Evolutionary conservation across 2,113 vertebrate genomes (phyloP), one percentile per base, ranked within the genome.

Genomic region (Phalacrocorax carbo): DNA sequence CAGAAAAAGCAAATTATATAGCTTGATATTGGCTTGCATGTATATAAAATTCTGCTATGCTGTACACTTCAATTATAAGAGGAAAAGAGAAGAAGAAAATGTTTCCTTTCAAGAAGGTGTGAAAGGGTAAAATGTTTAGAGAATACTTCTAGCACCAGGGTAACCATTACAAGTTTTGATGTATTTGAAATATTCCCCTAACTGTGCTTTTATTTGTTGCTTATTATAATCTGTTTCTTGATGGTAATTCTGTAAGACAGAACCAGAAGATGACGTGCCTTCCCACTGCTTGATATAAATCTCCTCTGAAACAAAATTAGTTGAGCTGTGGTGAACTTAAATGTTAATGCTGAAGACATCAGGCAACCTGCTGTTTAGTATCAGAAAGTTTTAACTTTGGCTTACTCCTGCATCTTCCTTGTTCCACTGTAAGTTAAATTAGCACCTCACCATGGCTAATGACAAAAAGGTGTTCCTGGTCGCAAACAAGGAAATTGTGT

Each of bases 261-360:
- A 97, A 92, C 62, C 96, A 96, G 95, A 96, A 94, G 96, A 97
- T 97, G 97, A 97, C 65, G 71, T 95, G 95, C 95, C 94, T 98
- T 98, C 97, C 97, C 94, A 98, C 95, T 97, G 97, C 96, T 98
- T 98, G 97, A 97, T 98, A 96, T 97, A 98, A 98, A 98, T 98
- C 96, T 97, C 85, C 94, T 94, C 96, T 97, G 97, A 98, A 98
- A 97, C 26, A 93, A 98, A 98, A 96, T 97, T 90, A 97, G 94
- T 97, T 96, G 96, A 98, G 96, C 96, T 84, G 86, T 95, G 97
- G 97, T 97, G 97, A 98, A 97, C 97, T 97, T 98, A 98, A 98
- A 98, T 97, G 97, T 94, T 98, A 97, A 98, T 97, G 91, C 94
- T 95, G 96, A 96, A 97, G 97, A 97, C 96, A 98, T 97, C 97